A percentile compares a stretch with the other conserved stretches of the same genome.
These are phyloP conservation scores for Orius insidiosus DNA, from an alignment of 1,140 invertebrate species.

Conservation along the genomic window DNA sequence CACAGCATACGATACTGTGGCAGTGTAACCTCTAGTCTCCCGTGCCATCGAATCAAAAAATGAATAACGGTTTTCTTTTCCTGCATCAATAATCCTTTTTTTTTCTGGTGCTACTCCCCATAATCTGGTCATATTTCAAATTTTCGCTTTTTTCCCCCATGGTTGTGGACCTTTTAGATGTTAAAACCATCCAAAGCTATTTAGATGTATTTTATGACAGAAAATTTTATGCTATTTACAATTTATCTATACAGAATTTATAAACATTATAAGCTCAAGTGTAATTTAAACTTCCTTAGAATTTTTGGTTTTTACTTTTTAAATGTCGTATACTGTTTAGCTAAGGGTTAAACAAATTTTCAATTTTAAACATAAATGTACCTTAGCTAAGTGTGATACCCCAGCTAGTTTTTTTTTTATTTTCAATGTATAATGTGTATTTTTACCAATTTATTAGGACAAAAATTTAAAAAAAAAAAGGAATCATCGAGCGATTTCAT, in stretches of 20 bases:
- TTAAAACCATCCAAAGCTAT: background rate
- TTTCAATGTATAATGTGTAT: constrained; percentile 4
- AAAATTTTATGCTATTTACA: background rate
- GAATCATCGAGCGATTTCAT: constrained; percentile 16
- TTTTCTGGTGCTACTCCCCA: constrained; percentile 3
- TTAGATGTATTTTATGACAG: background rate
- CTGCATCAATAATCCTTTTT: background rate
- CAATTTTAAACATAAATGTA: constrained; percentile 7
- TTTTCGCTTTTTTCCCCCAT: background rate
- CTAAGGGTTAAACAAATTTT: constrained; percentile 3
- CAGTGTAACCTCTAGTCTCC: constrained; percentile 73
- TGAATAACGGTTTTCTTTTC: background rate
- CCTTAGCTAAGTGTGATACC: constrained; percentile 2
- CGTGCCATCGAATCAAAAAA: constrained; percentile 3
- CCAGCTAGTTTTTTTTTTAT: background rate
- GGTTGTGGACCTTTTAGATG: constrained; percentile 4
- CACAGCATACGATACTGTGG: constrained; percentile 93
- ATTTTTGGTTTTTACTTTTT: background rate
- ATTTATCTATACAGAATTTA: background rate
- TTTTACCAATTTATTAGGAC: background rate
- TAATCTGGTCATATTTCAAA: background rate
- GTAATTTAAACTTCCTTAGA: too few relatives aligned
- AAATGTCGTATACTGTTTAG: background rate
- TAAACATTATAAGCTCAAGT: too few relatives aligned
- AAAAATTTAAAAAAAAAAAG: constrained; percentile 9